Base-by-base conservation (phyloP, 2,888 invertebrate species). In the Trimorus sp. region DNA sequence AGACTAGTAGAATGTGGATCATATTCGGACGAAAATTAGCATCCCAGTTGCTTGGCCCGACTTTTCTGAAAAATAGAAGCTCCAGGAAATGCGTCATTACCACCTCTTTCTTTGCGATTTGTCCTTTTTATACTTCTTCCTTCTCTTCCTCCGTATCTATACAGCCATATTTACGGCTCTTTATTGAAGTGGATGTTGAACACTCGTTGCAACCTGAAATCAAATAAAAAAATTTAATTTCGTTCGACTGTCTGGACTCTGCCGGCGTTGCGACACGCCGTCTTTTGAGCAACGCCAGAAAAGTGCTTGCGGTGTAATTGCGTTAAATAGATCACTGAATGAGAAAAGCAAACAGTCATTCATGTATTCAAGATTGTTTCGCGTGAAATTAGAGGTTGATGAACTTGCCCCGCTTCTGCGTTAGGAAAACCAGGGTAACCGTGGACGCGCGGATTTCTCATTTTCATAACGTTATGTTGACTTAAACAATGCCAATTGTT, bases 321-420 rank as follows among this genome's bases (percentile, higher is more conserved):
- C 56, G 77, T 70, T 77, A 77, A 77, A 77, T 77, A 77, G 77
- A 77, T 77, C 77, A 77, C 40, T 40, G 11, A 69, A 69, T 77
- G 77, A 58, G 69, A 77, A 77, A 77, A 77, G 77, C 69, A 70
- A 77, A 77, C 77, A 70, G 77, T 70, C 77, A 77, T 77, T 70
- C 77, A 70, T 70, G 77, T 70, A 77, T 77, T 77, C 77, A 70
- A 77, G 69, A 77, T 77, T 77, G 69, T 77, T 77, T 70, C 77
- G 77, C 63, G 63, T 70, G 69, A 77, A 77, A 77, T 77, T 77
- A 77, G 63, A 70, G 77, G 77, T 77, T 63, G 69, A 77, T 58
- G 77, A 77, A 77, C 69, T 77, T 77, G 77, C 38, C 51, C 77
- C 56, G 70, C 63, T 75, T 75, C 66, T 66, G 26, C 53, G n/a